Evolutionary conservation across 1,140 invertebrate genomes (phyloP).

Genomic region (Papilio polytes): DNA sequence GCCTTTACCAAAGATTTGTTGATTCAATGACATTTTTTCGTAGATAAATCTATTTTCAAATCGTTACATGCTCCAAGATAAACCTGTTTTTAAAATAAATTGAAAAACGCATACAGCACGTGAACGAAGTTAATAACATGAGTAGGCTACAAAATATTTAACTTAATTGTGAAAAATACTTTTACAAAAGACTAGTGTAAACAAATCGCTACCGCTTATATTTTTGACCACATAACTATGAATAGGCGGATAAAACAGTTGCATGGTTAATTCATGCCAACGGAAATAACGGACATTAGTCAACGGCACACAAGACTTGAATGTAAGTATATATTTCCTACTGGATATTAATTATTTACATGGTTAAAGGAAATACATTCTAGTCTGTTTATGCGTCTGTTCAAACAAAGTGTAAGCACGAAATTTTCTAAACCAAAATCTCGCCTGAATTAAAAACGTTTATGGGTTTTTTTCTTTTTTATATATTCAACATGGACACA

Average conservation of each 20-base stretch:
- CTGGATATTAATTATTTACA: not conserved
- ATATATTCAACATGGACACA: too few species aligned
- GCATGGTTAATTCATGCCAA: conserved; percentile 66
- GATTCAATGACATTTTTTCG: not conserved
- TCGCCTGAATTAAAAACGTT: too few species aligned
- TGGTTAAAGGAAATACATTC: not conserved
- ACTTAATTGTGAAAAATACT: not conserved
- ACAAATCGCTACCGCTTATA: conserved; percentile 30
- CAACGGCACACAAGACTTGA: conserved; percentile 51
- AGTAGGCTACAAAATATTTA: too few species aligned
- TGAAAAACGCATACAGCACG: too few species aligned
- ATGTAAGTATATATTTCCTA: conserved; percentile 22
- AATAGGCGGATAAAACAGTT: conserved; percentile 57
- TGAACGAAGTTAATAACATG: too few species aligned
- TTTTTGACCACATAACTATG: conserved; percentile 39
- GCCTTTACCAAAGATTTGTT: not conserved
- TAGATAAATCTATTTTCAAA: too few species aligned
- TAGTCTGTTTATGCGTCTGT: not conserved
- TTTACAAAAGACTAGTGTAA: not conserved
- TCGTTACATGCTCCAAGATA: too few species aligned
- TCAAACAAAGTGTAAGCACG: not conserved
- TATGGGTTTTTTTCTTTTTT: too few species aligned
- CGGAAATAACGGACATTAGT: conserved; percentile 73
- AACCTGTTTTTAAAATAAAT: too few species aligned
- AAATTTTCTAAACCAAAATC: too few species aligned